Percentiles rank a stretch among this genome's conserved stretches.
Evolutionary conservation across 2,113 vertebrate genomes (phyloP).

Genomic region (Nannobrachium achirus): DNA sequence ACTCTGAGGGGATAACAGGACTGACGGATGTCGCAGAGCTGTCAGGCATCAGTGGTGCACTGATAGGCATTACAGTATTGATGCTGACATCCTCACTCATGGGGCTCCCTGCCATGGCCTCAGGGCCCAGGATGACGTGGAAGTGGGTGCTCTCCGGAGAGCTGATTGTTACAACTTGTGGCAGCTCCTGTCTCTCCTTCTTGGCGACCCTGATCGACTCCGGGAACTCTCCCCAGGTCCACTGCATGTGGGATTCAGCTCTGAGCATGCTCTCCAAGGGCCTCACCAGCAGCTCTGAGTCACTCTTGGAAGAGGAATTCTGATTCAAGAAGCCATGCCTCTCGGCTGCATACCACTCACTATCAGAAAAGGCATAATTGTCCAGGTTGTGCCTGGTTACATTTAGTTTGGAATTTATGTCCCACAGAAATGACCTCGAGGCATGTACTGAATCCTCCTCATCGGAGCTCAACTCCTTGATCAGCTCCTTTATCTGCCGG

Average conservation of each 20-base stretch:
- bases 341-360: conserved; percentile 88
- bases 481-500: conserved; percentile 82
- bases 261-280: conserved; percentile 88
- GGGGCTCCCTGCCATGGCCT: conserved; percentile 77
- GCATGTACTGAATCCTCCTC: conserved; percentile 84
- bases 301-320: conserved; percentile 91
- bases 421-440: conserved; percentile 87
- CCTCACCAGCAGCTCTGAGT: conserved; percentile 92
- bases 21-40: conserved; percentile 13
- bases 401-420: conserved; percentile 86
- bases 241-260: conserved; percentile 95
- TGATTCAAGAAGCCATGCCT: conserved; percentile 84
- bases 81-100: conserved; percentile 58
- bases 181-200: conserved; percentile 86
- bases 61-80: not conserved
- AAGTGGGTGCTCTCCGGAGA: conserved; percentile 96
- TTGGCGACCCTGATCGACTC: conserved; percentile 93
- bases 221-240: conserved; percentile 97
- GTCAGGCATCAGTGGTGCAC: conserved; percentile 49
- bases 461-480: conserved; percentile 91
- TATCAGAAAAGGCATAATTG: conserved; percentile 92
- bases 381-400: conserved; percentile 84
- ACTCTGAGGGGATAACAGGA: conserved; percentile 38
- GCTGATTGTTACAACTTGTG: conserved; percentile 87
- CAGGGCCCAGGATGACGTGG: conserved; percentile 91